These are phyloP conservation scores for Cheilosia impressa DNA, from an alignment of 2,888 invertebrate species.

Conservation along the genomic window DNA sequence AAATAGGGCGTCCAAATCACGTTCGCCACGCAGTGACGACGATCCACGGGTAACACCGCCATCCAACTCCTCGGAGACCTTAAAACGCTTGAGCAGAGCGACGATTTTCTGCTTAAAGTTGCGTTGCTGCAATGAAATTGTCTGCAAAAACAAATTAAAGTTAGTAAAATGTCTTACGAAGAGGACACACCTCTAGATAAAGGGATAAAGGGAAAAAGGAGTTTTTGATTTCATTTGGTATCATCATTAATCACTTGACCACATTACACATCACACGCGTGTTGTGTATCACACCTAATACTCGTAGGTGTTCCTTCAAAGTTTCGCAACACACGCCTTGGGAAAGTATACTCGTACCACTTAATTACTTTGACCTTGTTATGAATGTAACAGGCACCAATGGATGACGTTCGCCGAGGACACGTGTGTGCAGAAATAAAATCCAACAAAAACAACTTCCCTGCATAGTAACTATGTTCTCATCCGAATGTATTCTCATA, in stretches of 20 bases:
- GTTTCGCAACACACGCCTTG: not conserved
- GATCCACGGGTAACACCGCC: slow-evolving; percentile 86
- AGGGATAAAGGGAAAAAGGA: not conserved
- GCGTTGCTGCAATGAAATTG: slow-evolving; percentile 88
- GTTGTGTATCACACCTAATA: not conserved
- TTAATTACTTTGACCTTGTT: slow-evolving; percentile 23
- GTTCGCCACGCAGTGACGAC: slow-evolving; percentile 88
- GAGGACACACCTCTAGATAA: no score
- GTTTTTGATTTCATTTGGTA: slow-evolving; percentile 13
- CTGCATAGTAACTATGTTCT: not conserved
- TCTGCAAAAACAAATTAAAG: slow-evolving; percentile 77
- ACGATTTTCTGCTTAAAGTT: slow-evolving; percentile 99
- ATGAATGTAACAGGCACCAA: not conserved
- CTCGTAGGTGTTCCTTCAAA: not conserved
- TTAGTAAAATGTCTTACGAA: slow-evolving; percentile 3
- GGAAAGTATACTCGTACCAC: not conserved
- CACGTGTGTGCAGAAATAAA: slow-evolving; percentile 29
- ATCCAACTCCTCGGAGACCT: slow-evolving; percentile 95
- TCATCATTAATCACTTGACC: slow-evolving; percentile 21
- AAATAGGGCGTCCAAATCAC: slow-evolving; percentile 96
- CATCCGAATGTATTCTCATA: not conserved
- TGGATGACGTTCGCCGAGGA: slow-evolving; percentile 9
- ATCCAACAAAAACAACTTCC: not conserved
- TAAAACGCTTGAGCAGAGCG: slow-evolving; percentile 95
- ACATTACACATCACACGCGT: not conserved